Evolutionary conservation across 2,113 vertebrate genomes (phyloP).

Genomic region (Copsychus sechellarum): DNA sequence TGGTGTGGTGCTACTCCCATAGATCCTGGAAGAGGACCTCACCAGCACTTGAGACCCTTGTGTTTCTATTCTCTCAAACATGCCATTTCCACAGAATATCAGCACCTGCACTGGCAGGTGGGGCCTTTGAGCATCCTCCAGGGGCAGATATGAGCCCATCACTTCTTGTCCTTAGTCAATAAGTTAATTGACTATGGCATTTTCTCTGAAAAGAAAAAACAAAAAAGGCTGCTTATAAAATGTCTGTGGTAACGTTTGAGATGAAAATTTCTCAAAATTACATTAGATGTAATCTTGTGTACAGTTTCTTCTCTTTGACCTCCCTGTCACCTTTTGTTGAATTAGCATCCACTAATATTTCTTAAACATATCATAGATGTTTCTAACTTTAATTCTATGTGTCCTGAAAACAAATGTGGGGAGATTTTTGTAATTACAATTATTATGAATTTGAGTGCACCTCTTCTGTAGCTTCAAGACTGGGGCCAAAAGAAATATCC

Average conservation of each 20-base stretch:
- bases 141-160: background rate
- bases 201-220: background rate
- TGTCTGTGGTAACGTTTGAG: background rate
- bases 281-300: background rate
- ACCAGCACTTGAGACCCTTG: background rate
- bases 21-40: background rate
- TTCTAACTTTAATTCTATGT: background rate
- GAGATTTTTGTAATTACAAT: background rate
- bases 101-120: background rate
- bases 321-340: background rate
- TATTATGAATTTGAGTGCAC: background rate
- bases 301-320: background rate
- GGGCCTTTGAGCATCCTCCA: background rate
- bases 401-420: background rate
- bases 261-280: background rate
- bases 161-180: background rate
- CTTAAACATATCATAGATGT: background rate
- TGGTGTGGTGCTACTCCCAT: background rate
- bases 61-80: background rate
- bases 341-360: background rate
- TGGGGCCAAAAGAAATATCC: too few relatives aligned
- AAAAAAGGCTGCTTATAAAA: background rate
- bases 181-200: background rate
- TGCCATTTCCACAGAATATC: background rate
- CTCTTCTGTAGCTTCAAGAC: background rate